Base-by-base conservation (phyloP, 2,797 vertebrate species). In the Danio choprae region DNA sequence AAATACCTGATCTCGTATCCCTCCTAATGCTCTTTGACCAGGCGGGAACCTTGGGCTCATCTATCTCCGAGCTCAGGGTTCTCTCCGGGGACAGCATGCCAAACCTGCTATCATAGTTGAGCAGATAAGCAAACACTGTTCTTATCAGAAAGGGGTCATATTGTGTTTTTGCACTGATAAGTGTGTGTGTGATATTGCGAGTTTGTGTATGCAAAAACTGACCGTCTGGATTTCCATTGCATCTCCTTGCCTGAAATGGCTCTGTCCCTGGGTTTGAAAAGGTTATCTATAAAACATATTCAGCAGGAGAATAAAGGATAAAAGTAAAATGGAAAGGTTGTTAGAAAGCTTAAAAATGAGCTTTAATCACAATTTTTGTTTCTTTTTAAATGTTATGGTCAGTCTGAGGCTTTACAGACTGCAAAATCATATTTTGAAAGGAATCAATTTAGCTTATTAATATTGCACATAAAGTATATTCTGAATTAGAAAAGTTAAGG, bases 211-310 rank as follows among this genome's bases (percentile, higher is more conserved):
- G 44, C 1, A 7, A 84, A 79, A 74, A 92, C 92, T 91, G 94
- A 99, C 97, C 97, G 95, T 93, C 95, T 97, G 18, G 97, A 98
- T 88, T 96, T 92, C 91, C 94, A 95, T 58, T 97, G 96, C 97
- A 98, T 99, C 91, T 98, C 97, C 87, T 94, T 95, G 88, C 95
- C 95, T 6, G 97, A 96, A 91, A 99, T 99, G 87, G 88, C 91
- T 85, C 97, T 95, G 84, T 97, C 97, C 90, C 93, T 96, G 80
- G 97, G 97, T 90, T 95, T 98, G 91, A 98, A 98, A 93, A 98
- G 94, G 91, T 98, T 98, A 92, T 99, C 97, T 98, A 89, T 83
- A 88, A 89, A 86, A 87, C 50, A 68, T 86, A 92, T 0, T 81
- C 48, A 86, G 11, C 84, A 81, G 84, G 13, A 1, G 68, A 77